These are phyloP conservation scores for Homalodisca vitripennis DNA, from an alignment of 1,140 invertebrate species.

Conservation along the genomic window DNA sequence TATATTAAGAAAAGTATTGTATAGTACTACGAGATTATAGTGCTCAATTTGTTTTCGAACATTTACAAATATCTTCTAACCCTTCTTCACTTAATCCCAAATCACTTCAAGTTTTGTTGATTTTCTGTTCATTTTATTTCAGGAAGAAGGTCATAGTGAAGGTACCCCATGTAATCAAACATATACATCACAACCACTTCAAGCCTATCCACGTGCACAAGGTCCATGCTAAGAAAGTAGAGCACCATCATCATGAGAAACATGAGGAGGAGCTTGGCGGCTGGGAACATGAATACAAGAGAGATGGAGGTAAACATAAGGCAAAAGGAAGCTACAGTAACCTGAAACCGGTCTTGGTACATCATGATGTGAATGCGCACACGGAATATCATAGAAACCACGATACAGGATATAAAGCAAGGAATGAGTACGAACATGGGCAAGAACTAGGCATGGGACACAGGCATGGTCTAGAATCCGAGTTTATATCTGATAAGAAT, in stretches of 20 bases:
- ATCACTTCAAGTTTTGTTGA: too few species aligned
- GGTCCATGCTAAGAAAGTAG: neutral
- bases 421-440: too few species aligned
- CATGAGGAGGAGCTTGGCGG: neutral
- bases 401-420: too few species aligned
- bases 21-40: too few species aligned
- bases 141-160: slow-evolving; percentile 21
- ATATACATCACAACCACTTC: slow-evolving; percentile 15
- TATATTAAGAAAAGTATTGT: too few species aligned
- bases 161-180: slow-evolving; percentile 20
- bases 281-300: neutral
- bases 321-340: slow-evolving; percentile 12
- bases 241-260: slow-evolving; percentile 13
- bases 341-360: neutral
- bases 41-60: too few species aligned
- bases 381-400: neutral
- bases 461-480: neutral
- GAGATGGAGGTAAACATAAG: neutral
- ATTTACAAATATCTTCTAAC: too few species aligned
- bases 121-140: too few species aligned
- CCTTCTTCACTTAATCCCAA: too few species aligned
- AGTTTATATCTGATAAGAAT: neutral
- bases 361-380: neutral
- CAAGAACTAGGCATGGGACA: neutral
- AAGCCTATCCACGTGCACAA: slow-evolving; percentile 19